These are phyloP conservation scores for Gallinago undulata DNA, from an alignment of 2,113 vertebrate genomes.

Conservation along the genomic window DNA sequence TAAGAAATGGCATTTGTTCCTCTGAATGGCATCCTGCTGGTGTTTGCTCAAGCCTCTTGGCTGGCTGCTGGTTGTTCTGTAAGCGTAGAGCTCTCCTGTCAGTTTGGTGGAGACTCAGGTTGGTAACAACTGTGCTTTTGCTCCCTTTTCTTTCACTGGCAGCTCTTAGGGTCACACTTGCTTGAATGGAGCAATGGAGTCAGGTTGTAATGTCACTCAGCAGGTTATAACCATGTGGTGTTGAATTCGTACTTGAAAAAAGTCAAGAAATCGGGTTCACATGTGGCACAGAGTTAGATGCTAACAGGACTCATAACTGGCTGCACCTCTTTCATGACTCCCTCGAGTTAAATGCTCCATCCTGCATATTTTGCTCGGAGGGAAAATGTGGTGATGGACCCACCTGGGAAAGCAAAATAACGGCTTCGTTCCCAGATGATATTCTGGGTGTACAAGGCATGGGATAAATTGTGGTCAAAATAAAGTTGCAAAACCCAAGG, in stretches of 20 bases:
- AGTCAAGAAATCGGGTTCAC: background rate
- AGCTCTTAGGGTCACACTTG: background rate
- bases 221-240: background rate
- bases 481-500: background rate
- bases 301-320: background rate
- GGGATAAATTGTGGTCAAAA: background rate
- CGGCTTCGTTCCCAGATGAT: background rate
- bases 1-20: conserved; percentile 38
- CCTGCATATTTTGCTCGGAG: background rate
- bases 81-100: background rate
- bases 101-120: background rate
- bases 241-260: conserved; percentile 1
- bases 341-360: background rate
- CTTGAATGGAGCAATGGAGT: background rate
- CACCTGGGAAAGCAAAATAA: background rate
- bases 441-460: background rate
- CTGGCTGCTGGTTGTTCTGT: conserved; percentile 13
- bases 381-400: background rate
- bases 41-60: background rate
- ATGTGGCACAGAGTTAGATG: background rate
- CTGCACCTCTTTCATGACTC: background rate
- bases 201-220: background rate
- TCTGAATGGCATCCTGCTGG: conserved; percentile 27
- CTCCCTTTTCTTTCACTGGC: background rate
- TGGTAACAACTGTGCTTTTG: background rate